Percentiles rank a stretch among this genome's conserved stretches.
Evolutionary conservation across 2,888 invertebrate genomes (phyloP).

Genomic region (Drosophila sordidapex): DNA sequence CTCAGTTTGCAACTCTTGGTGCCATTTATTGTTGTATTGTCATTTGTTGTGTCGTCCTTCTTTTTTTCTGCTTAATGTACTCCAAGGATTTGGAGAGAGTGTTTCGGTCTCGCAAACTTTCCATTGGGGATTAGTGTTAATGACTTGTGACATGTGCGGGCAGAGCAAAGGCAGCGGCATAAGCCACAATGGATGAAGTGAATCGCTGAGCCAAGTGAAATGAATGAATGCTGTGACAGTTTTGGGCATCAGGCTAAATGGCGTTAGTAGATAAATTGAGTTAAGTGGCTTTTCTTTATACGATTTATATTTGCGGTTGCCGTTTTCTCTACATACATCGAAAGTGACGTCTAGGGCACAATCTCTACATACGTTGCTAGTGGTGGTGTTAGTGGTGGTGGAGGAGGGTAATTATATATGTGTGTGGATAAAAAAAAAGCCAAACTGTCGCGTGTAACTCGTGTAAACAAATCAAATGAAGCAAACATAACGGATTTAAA

Average conservation of each 20-base stretch:
- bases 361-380: slow-evolving; percentile 57
- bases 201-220: slow-evolving; percentile 31
- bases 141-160: slow-evolving; percentile 69
- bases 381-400: slow-evolving; percentile 2
- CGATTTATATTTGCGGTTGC: slow-evolving; percentile 21
- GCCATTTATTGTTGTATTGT: slow-evolving; percentile 25
- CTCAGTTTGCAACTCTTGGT: slow-evolving; percentile 29
- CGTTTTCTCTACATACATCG: slow-evolving; percentile 68
- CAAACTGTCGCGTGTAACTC: background rate
- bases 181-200: slow-evolving; percentile 47
- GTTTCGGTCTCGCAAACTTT: slow-evolving; percentile 21
- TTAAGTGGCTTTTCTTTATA: slow-evolving; percentile 8
- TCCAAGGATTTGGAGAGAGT: slow-evolving; percentile 44
- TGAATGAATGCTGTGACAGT: slow-evolving; percentile 22
- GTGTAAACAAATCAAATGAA: slow-evolving; percentile 6
- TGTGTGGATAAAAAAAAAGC: slow-evolving; percentile 14
- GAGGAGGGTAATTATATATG: slow-evolving; percentile 12
- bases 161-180: slow-evolving; percentile 43
- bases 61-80: slow-evolving; percentile 40
- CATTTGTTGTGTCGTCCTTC: slow-evolving; percentile 14
- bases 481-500: slow-evolving; percentile 2
- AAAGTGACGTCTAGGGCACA: slow-evolving; percentile 79
- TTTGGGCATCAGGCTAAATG: slow-evolving; percentile 24
- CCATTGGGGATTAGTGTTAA: slow-evolving; percentile 65
- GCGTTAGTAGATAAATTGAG: slow-evolving; percentile 13